Base-by-base conservation (phyloP, 2,888 invertebrate genomes). In the Pheosia gnoma region DNA sequence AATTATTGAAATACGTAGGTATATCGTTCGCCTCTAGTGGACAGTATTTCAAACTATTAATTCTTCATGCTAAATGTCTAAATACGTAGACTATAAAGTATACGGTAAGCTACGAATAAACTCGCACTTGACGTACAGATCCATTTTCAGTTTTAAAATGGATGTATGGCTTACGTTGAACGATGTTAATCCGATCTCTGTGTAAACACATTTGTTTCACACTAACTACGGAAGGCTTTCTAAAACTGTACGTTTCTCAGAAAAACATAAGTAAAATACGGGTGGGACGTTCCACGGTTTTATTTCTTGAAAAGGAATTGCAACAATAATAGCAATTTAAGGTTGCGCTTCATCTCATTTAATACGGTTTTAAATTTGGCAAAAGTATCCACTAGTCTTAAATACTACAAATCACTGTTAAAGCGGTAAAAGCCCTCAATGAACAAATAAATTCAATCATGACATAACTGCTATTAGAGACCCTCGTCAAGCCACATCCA, bases 401-500 rank as follows among this genome's bases (percentile, higher is more conserved):
- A 43, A 10, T n/a, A n/a, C n/a, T 1, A n/a, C n/a, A 47, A 47
- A 47, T 47, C 47, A n/a, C 47, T 10, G 4, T 11, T 8, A 45
- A 25, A 25, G 25, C 9, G 8, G 45, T 10, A 10, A 10, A 45
- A 10, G 3, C 36, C 25, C 51, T 51, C 7, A n/a, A n/a, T 25
- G 2, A 51, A 52, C 52, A 9, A 52, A 36, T 52, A 60, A 72
- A 68, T 71, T 73, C 66, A 71, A 71, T 70, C 57, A 65, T 59
- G 55, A 25, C 2, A 59, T 62, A 65, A 74, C 49, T 59, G 61
- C 57, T 62, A 65, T 66, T 67, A 62, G 62, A 67, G 74, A 81
- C 81, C 81, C 79, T 75, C 67, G 71, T 78, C 74, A 75, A 72
- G 78, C 80, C 83, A 83, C 82, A 81, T 83, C 78, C 68, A 79